Evolutionary conservation across 2,113 vertebrate genomes (phyloP).

Genomic region (Toxotes jaculatrix): DNA sequence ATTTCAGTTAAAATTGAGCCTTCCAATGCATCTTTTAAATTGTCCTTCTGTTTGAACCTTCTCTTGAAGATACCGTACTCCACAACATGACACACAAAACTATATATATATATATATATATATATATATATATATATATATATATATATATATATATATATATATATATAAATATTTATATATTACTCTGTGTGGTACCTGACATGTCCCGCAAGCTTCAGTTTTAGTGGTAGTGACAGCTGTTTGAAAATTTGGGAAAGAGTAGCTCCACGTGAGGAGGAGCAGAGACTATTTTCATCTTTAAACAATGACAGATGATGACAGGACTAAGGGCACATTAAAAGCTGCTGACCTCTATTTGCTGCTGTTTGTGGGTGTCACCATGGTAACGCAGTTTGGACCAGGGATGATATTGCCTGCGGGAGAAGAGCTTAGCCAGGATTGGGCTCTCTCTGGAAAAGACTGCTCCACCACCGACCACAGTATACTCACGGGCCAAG

Average conservation of each 20-base stretch:
- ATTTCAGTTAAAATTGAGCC: background rate
- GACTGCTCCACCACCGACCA: slow-evolving; percentile 38
- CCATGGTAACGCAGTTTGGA: slow-evolving; percentile 67
- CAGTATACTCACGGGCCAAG: slow-evolving; percentile 36
- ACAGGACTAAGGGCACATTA: slow-evolving; percentile 12
- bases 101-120: background rate
- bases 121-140: background rate
- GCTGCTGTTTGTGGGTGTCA: slow-evolving; percentile 67
- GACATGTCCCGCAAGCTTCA: background rate
- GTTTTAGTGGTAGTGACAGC: background rate
- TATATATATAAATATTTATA: background rate
- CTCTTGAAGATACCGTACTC: background rate
- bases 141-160: background rate
- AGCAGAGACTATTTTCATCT: slow-evolving; percentile 31
- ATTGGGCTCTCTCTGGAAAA: slow-evolving; percentile 34
- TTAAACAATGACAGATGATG: slow-evolving; percentile 23
- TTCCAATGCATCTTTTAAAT: background rate
- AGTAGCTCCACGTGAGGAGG: slow-evolving; percentile 38
- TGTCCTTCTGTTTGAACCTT: background rate
- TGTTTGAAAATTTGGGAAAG: slow-evolving; percentile 18
- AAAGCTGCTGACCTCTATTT: slow-evolving; percentile 62
- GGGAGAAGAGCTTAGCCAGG: slow-evolving; percentile 32
- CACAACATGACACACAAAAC: background rate
- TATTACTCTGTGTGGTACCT: background rate
- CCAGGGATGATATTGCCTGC: slow-evolving; percentile 41